Conservation (phyloP, 2,888 invertebrate species). For the Hyposoter dolosus region DNA sequence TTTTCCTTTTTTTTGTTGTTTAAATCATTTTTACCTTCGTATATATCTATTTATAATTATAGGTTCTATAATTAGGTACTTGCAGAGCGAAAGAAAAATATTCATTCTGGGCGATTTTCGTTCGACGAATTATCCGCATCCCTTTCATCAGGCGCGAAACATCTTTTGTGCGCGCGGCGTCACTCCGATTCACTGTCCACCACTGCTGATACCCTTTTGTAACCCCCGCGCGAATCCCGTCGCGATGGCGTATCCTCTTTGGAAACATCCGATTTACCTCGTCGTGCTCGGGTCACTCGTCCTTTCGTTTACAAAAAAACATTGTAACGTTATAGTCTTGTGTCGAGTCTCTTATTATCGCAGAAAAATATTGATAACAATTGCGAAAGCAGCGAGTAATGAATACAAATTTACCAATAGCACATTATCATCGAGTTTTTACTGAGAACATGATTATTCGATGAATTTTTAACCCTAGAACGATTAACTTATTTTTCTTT, state of each 20-base stretch:
- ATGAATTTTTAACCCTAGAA: background rate
- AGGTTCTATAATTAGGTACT: conserved; percentile 68
- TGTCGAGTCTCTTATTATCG: too few species aligned
- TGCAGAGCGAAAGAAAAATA: conserved; percentile 68
- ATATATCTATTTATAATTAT: conserved; percentile 68
- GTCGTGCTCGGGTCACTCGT: conserved; percentile 71
- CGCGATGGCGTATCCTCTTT: conserved; percentile 62
- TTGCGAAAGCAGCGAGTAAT: too few species aligned
- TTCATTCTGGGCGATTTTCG: conserved; percentile 61
- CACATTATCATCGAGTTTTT: background rate
- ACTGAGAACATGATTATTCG: background rate
- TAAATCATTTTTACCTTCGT: conserved; percentile 42
- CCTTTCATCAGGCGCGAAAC: conserved; percentile 41
- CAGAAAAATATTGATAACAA: too few species aligned
- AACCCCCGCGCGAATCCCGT: conserved; percentile 65
- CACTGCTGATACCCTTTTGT: conserved; percentile 68
- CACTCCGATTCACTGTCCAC: conserved; percentile 74
- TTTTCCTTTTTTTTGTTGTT: conserved; percentile 13
- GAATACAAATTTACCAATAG: too few species aligned
- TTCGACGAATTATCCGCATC: conserved; percentile 61
- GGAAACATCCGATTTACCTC: conserved; percentile 53
- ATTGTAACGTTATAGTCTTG: too few species aligned
- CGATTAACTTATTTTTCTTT: too few species aligned
- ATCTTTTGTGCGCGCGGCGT: conserved; percentile 47
- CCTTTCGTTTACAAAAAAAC: conserved; percentile 46